A percentile compares a stretch with the other conserved stretches of the same genome.
Conservation (phyloP, 2,888 invertebrate species). For the Neocrepidodera transversa region DNA sequence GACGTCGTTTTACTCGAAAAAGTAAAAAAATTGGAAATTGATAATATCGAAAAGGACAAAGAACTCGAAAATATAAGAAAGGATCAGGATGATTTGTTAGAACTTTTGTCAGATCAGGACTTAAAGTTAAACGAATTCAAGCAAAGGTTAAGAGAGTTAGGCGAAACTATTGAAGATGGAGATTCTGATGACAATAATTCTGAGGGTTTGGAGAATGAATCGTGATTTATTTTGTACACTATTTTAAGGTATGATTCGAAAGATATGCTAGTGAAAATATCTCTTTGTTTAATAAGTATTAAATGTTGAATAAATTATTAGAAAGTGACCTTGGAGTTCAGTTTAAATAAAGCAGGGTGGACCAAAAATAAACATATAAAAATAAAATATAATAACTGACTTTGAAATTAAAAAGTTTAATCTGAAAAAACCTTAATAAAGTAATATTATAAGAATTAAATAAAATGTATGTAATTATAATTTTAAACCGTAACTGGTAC, state of each 20-base stretch:
- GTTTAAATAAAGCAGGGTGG: no score
- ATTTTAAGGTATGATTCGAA: not conserved
- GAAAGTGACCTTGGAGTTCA: no score
- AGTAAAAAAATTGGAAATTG: constrained; percentile 50
- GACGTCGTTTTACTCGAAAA: constrained; percentile 13
- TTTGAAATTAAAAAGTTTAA: no score
- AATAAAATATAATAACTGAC: no score
- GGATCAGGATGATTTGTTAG: constrained; percentile 93
- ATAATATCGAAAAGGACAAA: constrained; percentile 40
- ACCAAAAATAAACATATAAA: no score
- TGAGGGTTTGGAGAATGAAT: constrained; percentile 43
- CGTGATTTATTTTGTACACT: constrained; percentile 8
- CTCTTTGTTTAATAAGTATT: not conserved
- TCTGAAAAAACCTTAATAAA: no score
- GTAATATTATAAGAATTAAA: no score
- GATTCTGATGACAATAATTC: constrained; percentile 52
- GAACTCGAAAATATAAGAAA: constrained; percentile 68
- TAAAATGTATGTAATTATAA: no score
- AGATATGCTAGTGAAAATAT: not conserved
- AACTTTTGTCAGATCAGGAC: constrained; percentile 90
- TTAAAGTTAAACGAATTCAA: constrained; percentile 54
- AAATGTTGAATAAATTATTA: no score
- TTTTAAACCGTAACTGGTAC: no score
- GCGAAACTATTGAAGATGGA: constrained; percentile 55
- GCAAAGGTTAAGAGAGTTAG: constrained; percentile 55